Conservation (phyloP, 2,888 invertebrate species). For the Caenorhabditis panamensis region DNA sequence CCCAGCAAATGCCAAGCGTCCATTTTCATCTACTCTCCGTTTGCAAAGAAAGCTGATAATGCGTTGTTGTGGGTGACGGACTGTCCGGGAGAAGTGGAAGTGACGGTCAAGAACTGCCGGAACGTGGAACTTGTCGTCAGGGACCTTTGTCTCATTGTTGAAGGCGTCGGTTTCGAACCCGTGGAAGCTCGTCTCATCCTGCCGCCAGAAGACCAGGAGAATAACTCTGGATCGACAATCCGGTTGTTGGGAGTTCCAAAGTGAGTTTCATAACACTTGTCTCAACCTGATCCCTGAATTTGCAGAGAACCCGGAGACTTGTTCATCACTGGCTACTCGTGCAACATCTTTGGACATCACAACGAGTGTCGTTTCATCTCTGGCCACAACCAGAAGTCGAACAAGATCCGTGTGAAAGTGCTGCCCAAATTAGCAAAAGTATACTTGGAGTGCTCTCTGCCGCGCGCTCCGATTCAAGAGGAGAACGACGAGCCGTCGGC, state of each 20-base stretch:
- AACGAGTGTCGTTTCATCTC: conserved; percentile 73
- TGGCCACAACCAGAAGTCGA: conserved; percentile 30
- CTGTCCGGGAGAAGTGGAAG: conserved; percentile 68
- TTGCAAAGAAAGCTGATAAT: conserved; percentile 69
- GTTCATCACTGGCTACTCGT: conserved; percentile 77
- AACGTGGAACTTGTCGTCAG: conserved; percentile 66
- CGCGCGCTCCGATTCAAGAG: conserved; percentile 76
- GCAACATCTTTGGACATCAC: conserved; percentile 75
- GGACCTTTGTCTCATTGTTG: conserved; percentile 73
- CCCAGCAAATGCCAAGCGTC: conserved; percentile 57
- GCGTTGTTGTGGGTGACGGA: conserved; percentile 75
- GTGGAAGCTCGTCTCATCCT: conserved; percentile 77
- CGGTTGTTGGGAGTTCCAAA: conserved; percentile 75
- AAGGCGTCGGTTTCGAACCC: conserved; percentile 77
- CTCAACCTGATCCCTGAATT: conserved; percentile 1
- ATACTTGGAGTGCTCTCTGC: conserved; percentile 69
- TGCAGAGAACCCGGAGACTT: conserved; percentile 73
- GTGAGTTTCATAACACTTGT: conserved; percentile 1
- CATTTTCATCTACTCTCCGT: conserved; percentile 80
- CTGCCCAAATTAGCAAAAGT: conserved; percentile 64
- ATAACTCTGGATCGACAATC: conserved; percentile 64
- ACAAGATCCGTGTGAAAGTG: conserved; percentile 63
- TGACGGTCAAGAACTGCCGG: conserved; percentile 66
- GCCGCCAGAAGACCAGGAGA: conserved; percentile 64
- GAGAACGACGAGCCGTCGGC: conserved; percentile 74